phyloP scores from a whole-genome alignment of 2,888 invertebrate genomes.

The Phymatocera aterrima region DNA sequence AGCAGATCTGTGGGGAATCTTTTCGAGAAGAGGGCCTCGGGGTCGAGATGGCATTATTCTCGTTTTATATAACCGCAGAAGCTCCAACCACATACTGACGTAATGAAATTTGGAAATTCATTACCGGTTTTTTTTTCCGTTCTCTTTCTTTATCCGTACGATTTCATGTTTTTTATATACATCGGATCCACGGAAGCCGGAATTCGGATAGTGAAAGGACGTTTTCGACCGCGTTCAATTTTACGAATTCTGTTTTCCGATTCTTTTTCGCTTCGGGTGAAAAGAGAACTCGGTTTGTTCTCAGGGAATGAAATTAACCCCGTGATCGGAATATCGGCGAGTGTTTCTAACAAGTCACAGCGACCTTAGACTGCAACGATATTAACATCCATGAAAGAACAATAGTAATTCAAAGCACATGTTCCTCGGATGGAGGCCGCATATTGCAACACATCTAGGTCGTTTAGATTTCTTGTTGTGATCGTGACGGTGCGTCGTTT shows the following conservation, averaged over 20 bases:
- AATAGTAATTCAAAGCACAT: conserved; percentile 41
- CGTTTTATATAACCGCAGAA: background rate
- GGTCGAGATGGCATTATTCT: conserved; percentile 15
- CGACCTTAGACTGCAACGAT: conserved; percentile 22
- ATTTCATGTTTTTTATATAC: too few species aligned
- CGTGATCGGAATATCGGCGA: conserved; percentile 3
- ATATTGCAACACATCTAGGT: conserved; percentile 28
- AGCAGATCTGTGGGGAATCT: background rate
- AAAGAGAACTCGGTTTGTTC: too few species aligned
- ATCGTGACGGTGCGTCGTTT: background rate
- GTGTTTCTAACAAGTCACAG: background rate
- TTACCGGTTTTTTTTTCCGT: too few species aligned
- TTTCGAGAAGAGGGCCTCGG: conserved; percentile 1
- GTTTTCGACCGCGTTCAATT: too few species aligned
- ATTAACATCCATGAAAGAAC: background rate
- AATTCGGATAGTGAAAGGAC: too few species aligned
- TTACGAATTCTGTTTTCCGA: too few species aligned
- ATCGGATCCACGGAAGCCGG: too few species aligned
- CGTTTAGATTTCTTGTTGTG: conserved; percentile 34
- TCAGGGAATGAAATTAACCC: background rate
- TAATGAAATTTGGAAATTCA: background rate
- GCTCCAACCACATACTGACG: background rate
- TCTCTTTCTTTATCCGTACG: background rate
- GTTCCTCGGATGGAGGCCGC: conserved; percentile 36
- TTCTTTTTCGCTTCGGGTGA: background rate